Conservation (phyloP, 2,888 invertebrate genomes). For the Synergus japonicus region DNA sequence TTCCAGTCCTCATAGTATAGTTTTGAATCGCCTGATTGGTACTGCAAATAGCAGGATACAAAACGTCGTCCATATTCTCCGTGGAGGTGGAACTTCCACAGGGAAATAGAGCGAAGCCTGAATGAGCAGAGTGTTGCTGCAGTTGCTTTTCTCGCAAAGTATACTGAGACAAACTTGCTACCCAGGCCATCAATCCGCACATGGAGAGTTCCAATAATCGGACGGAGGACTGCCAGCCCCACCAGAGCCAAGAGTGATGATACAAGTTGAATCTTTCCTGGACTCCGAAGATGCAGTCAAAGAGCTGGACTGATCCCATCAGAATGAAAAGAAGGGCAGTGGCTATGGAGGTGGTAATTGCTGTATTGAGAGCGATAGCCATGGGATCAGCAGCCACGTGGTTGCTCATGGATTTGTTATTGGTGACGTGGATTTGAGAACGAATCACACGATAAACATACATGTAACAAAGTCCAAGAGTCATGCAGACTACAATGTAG, state of each 20-base stretch:
- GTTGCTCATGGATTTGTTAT: slow-evolving; percentile 76
- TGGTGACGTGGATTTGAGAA: slow-evolving; percentile 83
- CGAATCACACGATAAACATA: slow-evolving; percentile 90
- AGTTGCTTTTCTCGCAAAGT: slow-evolving; percentile 82
- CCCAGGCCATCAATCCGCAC: slow-evolving; percentile 91
- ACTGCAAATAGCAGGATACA: slow-evolving; percentile 91
- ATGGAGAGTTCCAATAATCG: slow-evolving; percentile 92
- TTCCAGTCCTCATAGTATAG: slow-evolving; percentile 88
- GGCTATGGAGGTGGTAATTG: slow-evolving; percentile 93
- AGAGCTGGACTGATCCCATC: slow-evolving; percentile 90
- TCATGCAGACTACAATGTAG: slow-evolving; percentile 90
- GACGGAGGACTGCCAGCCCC: slow-evolving; percentile 93
- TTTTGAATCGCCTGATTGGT: slow-evolving; percentile 92
- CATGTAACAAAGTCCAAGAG: slow-evolving; percentile 90
- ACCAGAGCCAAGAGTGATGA: slow-evolving; percentile 88
- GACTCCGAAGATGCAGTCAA: slow-evolving; percentile 84
- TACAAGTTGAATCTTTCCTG: slow-evolving; percentile 72
- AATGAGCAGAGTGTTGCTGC: slow-evolving; percentile 75
- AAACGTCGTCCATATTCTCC: slow-evolving; percentile 89
- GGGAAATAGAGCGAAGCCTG: slow-evolving; percentile 89
- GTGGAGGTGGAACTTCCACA: slow-evolving; percentile 89
- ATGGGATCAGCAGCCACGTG: slow-evolving; percentile 84
- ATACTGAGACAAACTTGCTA: slow-evolving; percentile 86
- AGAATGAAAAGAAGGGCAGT: slow-evolving; percentile 91
- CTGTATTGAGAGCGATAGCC: slow-evolving; percentile 84